A percentile compares a stretch with the other conserved stretches of the same genome.
Conservation (phyloP, 2,113 vertebrate genomes). For the Oreamnos americanus region DNA sequence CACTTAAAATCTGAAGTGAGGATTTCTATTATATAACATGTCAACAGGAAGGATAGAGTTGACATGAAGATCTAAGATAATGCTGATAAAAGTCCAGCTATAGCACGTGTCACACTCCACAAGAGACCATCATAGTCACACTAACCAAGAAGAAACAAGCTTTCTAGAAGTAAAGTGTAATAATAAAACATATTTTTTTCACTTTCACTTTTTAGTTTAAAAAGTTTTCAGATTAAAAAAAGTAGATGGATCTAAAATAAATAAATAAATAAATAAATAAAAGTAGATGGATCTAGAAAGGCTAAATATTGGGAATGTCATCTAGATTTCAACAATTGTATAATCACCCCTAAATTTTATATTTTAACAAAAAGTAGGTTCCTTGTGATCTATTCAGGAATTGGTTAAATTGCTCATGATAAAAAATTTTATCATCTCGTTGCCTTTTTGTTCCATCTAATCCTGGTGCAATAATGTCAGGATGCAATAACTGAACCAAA, state of each 20-base stretch:
- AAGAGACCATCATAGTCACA: neutral
- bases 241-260: neutral
- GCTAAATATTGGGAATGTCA: neutral
- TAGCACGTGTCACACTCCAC: neutral
- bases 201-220: neutral
- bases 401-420: neutral
- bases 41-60: neutral
- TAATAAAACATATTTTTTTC: neutral
- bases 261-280: no score
- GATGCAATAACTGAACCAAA: neutral
- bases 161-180: neutral
- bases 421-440: neutral
- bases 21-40: neutral
- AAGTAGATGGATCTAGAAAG: neutral
- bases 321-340: neutral
- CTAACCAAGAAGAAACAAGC: neutral
- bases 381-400: neutral
- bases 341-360: neutral
- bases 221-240: neutral
- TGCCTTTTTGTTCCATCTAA: neutral
- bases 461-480: neutral
- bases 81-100: slow-evolving; percentile 5
- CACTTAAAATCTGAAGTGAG: neutral
- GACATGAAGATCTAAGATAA: neutral
- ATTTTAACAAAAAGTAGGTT: neutral